Evolutionary conservation across 2,113 vertebrate species (phyloP), one percentile per base, ranked within the genome.

Genomic region (Brienomyrus longianalis): DNA sequence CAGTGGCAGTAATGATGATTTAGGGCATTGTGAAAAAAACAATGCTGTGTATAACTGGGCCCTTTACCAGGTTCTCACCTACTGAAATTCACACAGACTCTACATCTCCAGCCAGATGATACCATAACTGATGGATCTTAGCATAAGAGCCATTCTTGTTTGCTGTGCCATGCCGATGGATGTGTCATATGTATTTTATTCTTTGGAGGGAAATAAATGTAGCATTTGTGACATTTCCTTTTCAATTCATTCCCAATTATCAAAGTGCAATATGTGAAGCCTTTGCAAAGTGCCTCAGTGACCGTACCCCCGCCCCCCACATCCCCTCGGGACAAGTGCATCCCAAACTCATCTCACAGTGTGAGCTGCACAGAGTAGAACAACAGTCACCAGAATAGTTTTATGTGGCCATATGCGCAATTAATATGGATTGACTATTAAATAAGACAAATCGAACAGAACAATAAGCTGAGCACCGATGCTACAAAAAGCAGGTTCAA

Each of bases 141-240:
- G 54, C 1, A 56, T 56, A 21, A 56, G 19, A 56, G 7, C 54
- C 62, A 23, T 48, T 47, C n/a, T 27, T 70, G 54, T 51, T 86
- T 59, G 84, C 39, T 2, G 17, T 43, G 52, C 23, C 83, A 54
- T 85, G 83, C 43, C 66, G 83, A 86, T 83, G n/a, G 47, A 27
- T 31, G 56, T 13, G 39, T 62, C 31, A 62, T 47, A 3, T 56
- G 9, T 47, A 10, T 52, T 43, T n/a, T 85, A 83, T 54, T 59
- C 83, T 52, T 51, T 45, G 89, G 52, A 51, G 89, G 39, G 48
- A 83, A 89, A 89, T 85, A 89, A 89, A 85, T 62, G 80, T 21
- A 83, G 77, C 83, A 45, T 35, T 85, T 84, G 54, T 27, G 54
- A 51, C 9, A 54, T 52, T 89, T 54, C 45, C n/a, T 45, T 84